These are phyloP conservation scores for Thunnus maccoyii DNA, from an alignment of 2,113 vertebrate genomes.

Conservation along the genomic window DNA sequence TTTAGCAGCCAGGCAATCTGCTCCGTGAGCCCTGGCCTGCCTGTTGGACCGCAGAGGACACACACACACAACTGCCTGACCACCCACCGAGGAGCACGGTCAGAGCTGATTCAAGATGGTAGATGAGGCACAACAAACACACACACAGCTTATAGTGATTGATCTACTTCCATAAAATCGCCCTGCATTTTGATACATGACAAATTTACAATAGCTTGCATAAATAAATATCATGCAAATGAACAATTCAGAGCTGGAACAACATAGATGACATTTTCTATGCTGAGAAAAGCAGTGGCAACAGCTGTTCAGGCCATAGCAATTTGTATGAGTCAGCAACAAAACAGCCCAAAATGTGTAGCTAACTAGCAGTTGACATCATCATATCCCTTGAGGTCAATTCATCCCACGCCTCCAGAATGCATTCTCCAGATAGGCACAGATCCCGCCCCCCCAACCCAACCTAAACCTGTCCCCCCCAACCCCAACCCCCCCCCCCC, in stretches of 20 bases:
- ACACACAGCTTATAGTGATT: constrained; percentile 28
- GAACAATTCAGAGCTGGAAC: constrained; percentile 3
- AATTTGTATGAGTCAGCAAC: constrained; percentile 56
- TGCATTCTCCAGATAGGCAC: constrained; percentile 34
- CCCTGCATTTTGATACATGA: neutral
- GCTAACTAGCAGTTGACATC: constrained; percentile 67
- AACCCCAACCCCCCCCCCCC: neutral
- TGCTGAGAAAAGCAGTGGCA: constrained; percentile 26
- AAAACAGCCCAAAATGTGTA: constrained; percentile 56
- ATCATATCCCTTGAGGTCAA: constrained; percentile 57
- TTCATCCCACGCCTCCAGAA: constrained; percentile 57
- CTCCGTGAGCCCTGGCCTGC: constrained; percentile 62
- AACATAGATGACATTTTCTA: neutral
- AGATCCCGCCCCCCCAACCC: neutral
- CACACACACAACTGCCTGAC: constrained; percentile 30
- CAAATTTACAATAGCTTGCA: neutral
- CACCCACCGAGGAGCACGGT: constrained; percentile 54
- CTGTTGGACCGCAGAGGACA: constrained; percentile 52
- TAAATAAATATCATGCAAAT: constrained; percentile 30
- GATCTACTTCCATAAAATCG: neutral
- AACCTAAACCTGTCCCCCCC: neutral
- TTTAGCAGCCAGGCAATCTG: constrained; percentile 86
- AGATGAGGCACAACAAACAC: constrained; percentile 66
- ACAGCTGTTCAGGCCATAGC: constrained; percentile 53
- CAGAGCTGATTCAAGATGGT: constrained; percentile 66